These are phyloP conservation scores for Monodelphis domestica DNA, from an alignment of 2,797 vertebrate species.

Conservation along the genomic window DNA sequence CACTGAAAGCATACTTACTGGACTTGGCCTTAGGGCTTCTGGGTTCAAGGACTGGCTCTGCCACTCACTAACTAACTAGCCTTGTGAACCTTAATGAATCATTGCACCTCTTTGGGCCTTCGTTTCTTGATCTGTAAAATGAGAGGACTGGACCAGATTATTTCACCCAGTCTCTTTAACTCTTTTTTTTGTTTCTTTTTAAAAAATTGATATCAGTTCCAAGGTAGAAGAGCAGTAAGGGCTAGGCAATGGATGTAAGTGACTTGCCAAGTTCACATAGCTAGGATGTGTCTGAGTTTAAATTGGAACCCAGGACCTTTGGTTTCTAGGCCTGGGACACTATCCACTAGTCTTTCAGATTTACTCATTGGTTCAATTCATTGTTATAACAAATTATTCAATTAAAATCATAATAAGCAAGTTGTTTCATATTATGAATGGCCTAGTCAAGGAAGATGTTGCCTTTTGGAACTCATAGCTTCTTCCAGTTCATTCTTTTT, in stretches of 20 bases:
- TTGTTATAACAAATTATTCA: background rate
- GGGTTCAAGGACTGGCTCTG: background rate
- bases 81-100: background rate
- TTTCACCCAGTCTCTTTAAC: too few relatives aligned
- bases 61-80: background rate
- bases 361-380: background rate
- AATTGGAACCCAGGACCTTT: too few relatives aligned
- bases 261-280: too few relatives aligned
- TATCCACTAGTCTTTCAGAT: too few relatives aligned
- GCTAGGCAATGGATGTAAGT: too few relatives aligned
- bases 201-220: too few relatives aligned
- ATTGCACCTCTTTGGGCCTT: background rate
- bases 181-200: too few relatives aligned
- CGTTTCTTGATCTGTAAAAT: background rate
- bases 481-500: background rate
- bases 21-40: background rate
- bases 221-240: too few relatives aligned
- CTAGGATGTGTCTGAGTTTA: too few relatives aligned
- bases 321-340: too few relatives aligned
- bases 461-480: background rate
- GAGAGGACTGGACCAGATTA: background rate
- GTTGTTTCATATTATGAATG: background rate
- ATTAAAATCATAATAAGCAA: background rate
- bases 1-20: background rate
- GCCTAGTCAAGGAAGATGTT: background rate